These are phyloP conservation scores for Dicyrtomina minuta DNA, from an alignment of 2,888 invertebrate species.

Conservation along the genomic window DNA sequence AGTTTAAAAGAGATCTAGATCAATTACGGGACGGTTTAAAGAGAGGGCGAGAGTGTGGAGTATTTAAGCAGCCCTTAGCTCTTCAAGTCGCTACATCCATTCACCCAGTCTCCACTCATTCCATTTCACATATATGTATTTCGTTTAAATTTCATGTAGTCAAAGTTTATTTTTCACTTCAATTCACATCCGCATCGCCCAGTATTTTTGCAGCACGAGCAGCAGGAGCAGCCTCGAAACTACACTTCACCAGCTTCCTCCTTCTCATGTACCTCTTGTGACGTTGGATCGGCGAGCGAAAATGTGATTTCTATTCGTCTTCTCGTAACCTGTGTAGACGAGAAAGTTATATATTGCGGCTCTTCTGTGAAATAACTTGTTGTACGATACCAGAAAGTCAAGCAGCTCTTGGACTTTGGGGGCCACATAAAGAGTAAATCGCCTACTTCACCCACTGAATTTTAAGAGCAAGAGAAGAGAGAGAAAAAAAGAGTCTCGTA, in stretches of 20 bases:
- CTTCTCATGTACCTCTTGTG: not conserved
- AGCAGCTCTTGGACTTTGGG: constrained; percentile 38
- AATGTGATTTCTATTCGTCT: constrained; percentile 23
- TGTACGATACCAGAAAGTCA: constrained; percentile 40
- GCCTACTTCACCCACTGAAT: constrained; percentile 37
- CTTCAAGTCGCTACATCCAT: not conserved
- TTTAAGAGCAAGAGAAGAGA: constrained; percentile 23
- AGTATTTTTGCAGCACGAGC: not conserved
- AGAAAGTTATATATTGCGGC: constrained; percentile 32
- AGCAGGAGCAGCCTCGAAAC: no score
- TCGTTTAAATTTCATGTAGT: constrained; percentile 15
- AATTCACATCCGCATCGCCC: constrained; percentile 15
- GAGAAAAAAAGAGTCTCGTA: not conserved
- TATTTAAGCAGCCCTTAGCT: not conserved
- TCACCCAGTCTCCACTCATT: not conserved
- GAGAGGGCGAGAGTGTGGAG: not conserved
- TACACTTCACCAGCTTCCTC: not conserved
- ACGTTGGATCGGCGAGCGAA: constrained; percentile 6
- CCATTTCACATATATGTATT: constrained; percentile 5
- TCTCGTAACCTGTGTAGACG: constrained; percentile 12
- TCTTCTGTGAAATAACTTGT: constrained; percentile 34
- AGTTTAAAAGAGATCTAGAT: not conserved
- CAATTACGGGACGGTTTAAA: constrained; percentile 15
- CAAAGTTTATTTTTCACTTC: constrained; percentile 14
- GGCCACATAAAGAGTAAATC: constrained; percentile 40